phyloP scores from a whole-genome alignment of 2,888 invertebrate genomes.

The Cheilosia impressa region DNA sequence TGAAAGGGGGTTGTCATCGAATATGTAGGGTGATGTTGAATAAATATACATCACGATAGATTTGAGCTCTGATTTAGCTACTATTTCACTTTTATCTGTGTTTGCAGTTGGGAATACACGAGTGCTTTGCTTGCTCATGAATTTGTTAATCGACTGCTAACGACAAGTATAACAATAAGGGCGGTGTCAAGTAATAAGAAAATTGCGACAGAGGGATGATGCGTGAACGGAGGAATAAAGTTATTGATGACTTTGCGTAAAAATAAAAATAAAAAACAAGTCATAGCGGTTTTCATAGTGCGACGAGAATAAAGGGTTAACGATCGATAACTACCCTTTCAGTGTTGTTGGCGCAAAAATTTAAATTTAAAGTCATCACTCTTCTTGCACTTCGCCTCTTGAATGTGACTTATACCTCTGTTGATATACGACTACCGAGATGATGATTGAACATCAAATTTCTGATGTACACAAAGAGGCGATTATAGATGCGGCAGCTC shows the following conservation, averaged over 20 bases:
- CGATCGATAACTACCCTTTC: neutral
- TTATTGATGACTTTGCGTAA: conserved; percentile 6
- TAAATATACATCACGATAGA: conserved; percentile 45
- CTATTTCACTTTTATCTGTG: conserved; percentile 25
- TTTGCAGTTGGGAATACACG: conserved; percentile 42
- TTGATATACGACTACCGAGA: conserved; percentile 8
- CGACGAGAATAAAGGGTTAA: neutral
- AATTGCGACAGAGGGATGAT: conserved; percentile 25
- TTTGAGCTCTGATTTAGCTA: conserved; percentile 52
- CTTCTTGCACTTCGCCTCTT: neutral
- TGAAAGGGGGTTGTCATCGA: conserved; percentile 38
- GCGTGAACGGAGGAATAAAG: conserved; percentile 7
- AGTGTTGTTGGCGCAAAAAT: neutral
- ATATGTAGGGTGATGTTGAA: conserved; percentile 20
- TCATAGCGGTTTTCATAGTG: no score
- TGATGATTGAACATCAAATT: conserved; percentile 62
- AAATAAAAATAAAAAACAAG: neutral
- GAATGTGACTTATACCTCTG: conserved; percentile 10
- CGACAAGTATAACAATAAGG: conserved; percentile 58
- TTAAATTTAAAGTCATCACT: neutral
- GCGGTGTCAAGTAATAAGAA: conserved; percentile 52
- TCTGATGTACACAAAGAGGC: conserved; percentile 53
- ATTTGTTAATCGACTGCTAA: conserved; percentile 39
- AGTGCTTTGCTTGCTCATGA: conserved; percentile 13
- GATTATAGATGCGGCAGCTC: conserved; percentile 61